Percentiles rank a stretch among this genome's conserved stretches.
Conservation (phyloP, 2,888 invertebrate genomes). For the Rotaria sp. region DNA sequence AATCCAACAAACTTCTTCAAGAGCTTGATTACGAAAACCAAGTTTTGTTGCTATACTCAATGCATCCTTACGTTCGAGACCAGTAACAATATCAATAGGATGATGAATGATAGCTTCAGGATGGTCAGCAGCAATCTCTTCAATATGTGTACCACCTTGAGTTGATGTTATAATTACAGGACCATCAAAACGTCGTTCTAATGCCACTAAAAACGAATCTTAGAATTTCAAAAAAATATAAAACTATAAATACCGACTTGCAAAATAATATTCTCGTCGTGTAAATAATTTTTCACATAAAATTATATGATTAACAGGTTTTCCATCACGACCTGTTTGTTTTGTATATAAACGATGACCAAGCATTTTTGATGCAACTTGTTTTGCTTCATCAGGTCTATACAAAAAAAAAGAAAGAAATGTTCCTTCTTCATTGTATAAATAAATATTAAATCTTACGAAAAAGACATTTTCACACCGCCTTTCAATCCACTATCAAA, state of each 20-base stretch:
- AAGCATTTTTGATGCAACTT: slow-evolving; percentile 76
- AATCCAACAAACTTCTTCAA: not conserved
- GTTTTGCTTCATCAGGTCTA: slow-evolving; percentile 76
- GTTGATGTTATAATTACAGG: slow-evolving; percentile 89
- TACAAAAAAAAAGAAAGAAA: slow-evolving; percentile 41
- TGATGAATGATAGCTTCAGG: slow-evolving; percentile 78
- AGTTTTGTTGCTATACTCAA: not conserved
- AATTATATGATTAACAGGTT: slow-evolving; percentile 88
- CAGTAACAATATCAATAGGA: slow-evolving; percentile 71
- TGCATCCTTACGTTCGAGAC: not conserved
- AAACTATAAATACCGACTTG: slow-evolving; percentile 58
- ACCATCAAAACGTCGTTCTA: slow-evolving; percentile 62
- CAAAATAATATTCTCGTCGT: slow-evolving; percentile 90
- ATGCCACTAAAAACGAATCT: not conserved
- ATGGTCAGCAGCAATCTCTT: slow-evolving; percentile 83
- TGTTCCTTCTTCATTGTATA: not conserved
- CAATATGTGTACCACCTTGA: slow-evolving; percentile 90
- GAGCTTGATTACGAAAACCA: slow-evolving; percentile 5
- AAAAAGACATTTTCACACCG: slow-evolving; percentile 81
- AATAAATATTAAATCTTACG: slow-evolving; percentile 59
- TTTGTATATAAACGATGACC: slow-evolving; percentile 83
- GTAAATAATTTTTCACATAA: slow-evolving; percentile 95
- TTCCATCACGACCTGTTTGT: slow-evolving; percentile 73
- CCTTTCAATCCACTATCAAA: slow-evolving; percentile 89
- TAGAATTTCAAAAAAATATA: too few relatives aligned